Percentiles rank a stretch among this genome's conserved stretches.
These are phyloP conservation scores for Asobara japonica DNA, from an alignment of 1,140 invertebrate genomes.

Conservation along the genomic window DNA sequence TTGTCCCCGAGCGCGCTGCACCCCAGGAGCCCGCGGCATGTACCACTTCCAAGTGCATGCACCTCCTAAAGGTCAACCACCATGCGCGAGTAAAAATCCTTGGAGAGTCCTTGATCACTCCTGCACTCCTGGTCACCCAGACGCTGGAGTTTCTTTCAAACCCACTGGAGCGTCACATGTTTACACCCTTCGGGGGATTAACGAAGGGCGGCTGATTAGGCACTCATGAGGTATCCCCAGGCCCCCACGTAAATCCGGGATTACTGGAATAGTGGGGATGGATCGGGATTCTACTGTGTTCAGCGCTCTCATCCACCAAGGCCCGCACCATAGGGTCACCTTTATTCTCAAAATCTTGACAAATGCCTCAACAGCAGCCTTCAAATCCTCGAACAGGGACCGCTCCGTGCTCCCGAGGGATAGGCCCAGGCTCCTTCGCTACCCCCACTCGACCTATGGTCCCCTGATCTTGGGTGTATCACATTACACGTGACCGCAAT, in stretches of 20 bases:
- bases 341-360: too few species aligned
- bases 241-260: not conserved
- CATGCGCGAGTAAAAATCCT: not conserved
- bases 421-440: not conserved
- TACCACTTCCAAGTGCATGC: not conserved
- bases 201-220: conserved; percentile 61
- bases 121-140: conserved; percentile 52
- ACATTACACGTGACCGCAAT: conserved; percentile 62
- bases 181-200: conserved; percentile 60
- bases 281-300: too few species aligned
- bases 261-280: not conserved
- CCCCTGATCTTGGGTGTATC: conserved; percentile 61
- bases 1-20: conserved; percentile 29
- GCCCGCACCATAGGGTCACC: too few species aligned
- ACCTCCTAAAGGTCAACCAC: not conserved
- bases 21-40: not conserved
- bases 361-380: not conserved
- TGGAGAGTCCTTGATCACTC: not conserved
- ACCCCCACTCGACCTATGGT: conserved; percentile 38
- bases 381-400: not conserved
- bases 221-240: conserved; percentile 47
- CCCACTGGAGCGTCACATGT: conserved; percentile 60
- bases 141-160: conserved; percentile 63
- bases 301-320: too few species aligned
- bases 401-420: conserved; percentile 33